Percentiles rank a stretch among this genome's conserved stretches.
phyloP scores from a whole-genome alignment of 2,888 invertebrate genomes.

The Stenchaetothrips biformis region DNA sequence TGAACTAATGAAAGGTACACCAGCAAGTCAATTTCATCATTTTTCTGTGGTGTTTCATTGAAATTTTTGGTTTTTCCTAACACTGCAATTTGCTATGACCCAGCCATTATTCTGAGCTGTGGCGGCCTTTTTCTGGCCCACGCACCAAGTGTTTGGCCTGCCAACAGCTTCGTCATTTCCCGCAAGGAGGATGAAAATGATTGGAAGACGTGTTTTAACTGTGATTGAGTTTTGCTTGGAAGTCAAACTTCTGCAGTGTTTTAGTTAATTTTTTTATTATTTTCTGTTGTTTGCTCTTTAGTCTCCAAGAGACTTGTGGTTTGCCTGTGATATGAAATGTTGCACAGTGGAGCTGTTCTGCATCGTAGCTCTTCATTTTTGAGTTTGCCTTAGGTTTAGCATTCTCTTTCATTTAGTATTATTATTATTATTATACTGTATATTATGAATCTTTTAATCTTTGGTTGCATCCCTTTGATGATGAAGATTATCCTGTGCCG shows the following conservation, averaged over 20 bases:
- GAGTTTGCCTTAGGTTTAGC: neutral
- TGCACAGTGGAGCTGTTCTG: neutral
- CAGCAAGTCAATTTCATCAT: neutral
- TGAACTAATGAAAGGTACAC: neutral
- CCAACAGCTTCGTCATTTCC: neutral
- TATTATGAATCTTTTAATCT: too few relatives aligned
- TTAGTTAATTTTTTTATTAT: too few relatives aligned
- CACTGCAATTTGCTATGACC: neutral
- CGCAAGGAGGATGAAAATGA: neutral
- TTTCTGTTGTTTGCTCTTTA: too few relatives aligned
- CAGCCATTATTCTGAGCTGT: neutral
- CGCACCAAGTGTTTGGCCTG: neutral
- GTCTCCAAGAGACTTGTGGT: neutral
- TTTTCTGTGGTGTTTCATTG: neutral
- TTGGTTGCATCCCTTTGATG: too few relatives aligned
- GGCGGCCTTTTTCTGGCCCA: neutral
- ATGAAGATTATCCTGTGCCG: too few relatives aligned
- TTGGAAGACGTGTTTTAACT: neutral
- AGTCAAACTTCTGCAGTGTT: too few relatives aligned
- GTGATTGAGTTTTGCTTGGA: neutral
- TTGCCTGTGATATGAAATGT: conserved; percentile 11
- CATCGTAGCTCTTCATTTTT: neutral
- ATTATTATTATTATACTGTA: too few relatives aligned
- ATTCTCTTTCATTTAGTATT: too few relatives aligned
- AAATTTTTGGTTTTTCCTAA: neutral